Conservation (phyloP, 2,888 invertebrate species). For the Lycia hirtaria region DNA sequence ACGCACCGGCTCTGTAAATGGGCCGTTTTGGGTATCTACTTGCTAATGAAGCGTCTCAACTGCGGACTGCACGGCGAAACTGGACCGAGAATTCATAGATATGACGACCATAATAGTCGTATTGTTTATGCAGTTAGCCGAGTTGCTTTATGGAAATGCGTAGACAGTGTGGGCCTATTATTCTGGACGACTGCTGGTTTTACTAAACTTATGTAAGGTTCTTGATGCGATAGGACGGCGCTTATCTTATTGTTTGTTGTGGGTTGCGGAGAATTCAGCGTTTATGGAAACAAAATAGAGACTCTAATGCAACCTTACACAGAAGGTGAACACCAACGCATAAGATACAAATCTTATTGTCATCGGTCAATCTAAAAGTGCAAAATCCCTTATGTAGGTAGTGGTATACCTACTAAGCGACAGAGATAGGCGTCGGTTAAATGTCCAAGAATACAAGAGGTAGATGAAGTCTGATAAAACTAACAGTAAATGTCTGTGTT, state of each 20-base stretch:
- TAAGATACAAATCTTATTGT: background rate
- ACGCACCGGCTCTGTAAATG: conserved; percentile 79
- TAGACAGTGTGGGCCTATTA: conserved; percentile 43
- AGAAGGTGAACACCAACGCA: conserved; percentile 16
- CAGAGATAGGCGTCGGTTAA: background rate
- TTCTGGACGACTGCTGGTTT: conserved; percentile 38
- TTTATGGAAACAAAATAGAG: conserved; percentile 15
- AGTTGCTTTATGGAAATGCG: conserved; percentile 65
- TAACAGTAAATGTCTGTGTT: conserved; percentile 5
- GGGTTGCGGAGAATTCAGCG: conserved; percentile 27
- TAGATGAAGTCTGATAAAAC: conserved; percentile 2
- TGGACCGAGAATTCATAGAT: conserved; percentile 75
- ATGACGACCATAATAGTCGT: conserved; percentile 69
- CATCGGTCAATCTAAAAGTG: background rate
- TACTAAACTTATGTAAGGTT: conserved; percentile 34
- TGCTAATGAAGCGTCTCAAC: conserved; percentile 78
- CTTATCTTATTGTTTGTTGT: conserved; percentile 35
- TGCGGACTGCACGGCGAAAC: conserved; percentile 71
- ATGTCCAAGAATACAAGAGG: background rate
- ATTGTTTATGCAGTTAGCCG: conserved; percentile 64
- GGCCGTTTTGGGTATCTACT: conserved; percentile 83
- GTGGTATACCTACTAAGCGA: background rate
- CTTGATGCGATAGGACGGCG: conserved; percentile 32
- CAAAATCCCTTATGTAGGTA: background rate
- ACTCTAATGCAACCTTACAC: background rate